Conservation (phyloP, 2,113 vertebrate species). For the Trogon melanurus region DNA sequence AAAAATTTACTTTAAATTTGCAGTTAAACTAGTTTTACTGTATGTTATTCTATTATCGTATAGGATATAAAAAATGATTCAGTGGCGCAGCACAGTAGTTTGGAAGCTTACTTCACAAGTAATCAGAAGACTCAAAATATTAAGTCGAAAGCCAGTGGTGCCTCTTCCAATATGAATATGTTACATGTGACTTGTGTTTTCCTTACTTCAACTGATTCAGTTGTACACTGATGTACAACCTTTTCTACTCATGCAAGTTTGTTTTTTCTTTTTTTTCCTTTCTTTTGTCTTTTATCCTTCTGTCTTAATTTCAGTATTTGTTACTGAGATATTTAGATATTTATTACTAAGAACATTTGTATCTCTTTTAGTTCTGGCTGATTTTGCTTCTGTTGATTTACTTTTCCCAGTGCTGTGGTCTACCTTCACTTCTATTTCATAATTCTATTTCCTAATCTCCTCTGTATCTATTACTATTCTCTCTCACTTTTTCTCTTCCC, state of each 20-base stretch:
- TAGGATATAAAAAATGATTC: neutral
- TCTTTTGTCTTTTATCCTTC: neutral
- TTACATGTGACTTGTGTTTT: neutral
- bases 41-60: neutral
- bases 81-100: neutral
- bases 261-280: neutral
- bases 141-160: neutral
- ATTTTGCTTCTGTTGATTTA: neutral
- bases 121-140: neutral
- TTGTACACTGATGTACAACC: neutral
- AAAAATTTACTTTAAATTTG: neutral
- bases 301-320: neutral
- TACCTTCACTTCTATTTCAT: neutral
- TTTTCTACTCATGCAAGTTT: neutral
- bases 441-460: neutral
- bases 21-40: neutral
- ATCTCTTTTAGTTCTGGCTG: neutral
- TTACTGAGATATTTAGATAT: neutral
- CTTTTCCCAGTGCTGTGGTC: neutral
- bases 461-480: slow-evolving; percentile 18
- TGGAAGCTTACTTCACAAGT: neutral
- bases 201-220: neutral
- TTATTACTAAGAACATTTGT: neutral
- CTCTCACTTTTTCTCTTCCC: slow-evolving; percentile 42
- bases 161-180: neutral